These are phyloP conservation scores for Dysidea cf. avara DNA, from an alignment of 37 sponge, comb jelly and placozoan species.

Conservation along the genomic window DNA sequence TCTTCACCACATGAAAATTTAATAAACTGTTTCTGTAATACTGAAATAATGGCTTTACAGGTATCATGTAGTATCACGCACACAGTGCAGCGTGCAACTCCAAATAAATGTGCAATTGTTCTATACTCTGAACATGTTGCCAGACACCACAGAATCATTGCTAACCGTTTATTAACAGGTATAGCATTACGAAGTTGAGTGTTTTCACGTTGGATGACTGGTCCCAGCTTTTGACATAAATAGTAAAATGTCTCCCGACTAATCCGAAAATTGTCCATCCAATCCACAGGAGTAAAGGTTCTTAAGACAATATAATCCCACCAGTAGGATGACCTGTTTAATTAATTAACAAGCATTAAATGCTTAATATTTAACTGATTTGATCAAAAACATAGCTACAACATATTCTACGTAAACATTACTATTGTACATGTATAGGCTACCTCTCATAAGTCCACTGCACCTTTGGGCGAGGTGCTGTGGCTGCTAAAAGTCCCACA, in stretches of 20 bases:
- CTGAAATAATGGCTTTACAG: neutral
- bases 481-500: too few species aligned
- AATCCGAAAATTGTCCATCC: conserved; percentile 13
- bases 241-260: neutral
- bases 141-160: conserved; percentile 1
- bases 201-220: neutral
- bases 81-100: neutral
- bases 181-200: neutral
- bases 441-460: too few species aligned
- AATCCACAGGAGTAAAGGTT: too few species aligned
- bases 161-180: neutral
- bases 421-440: too few species aligned
- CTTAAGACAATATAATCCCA: too few species aligned
- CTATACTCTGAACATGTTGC: neutral
- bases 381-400: too few species aligned
- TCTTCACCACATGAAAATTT: neutral
- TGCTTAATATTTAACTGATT: too few species aligned
- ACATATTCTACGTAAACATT: too few species aligned
- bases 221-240: conserved; percentile 5
- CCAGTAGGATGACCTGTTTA: conserved; percentile 17
- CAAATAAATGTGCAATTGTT: conserved; percentile 2
- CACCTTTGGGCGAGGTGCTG: too few species aligned
- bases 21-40: neutral
- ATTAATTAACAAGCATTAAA: too few species aligned
- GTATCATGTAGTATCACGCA: neutral